Conservation (phyloP, 2,888 invertebrate species). For the Globia sparganii region DNA sequence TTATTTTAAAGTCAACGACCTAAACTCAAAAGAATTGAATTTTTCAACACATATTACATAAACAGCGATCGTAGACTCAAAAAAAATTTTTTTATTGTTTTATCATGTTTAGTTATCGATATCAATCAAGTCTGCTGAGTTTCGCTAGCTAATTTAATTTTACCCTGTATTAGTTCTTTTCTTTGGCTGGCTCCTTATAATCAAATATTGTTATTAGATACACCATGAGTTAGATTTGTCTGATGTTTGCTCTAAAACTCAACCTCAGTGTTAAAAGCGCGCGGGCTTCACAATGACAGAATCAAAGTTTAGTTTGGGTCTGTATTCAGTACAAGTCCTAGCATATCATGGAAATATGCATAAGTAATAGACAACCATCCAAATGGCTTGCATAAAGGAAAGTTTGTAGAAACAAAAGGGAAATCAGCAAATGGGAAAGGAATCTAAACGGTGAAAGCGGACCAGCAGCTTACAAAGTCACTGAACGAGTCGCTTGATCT, state of each 20-base stretch:
- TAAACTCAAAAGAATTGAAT: too few relatives aligned
- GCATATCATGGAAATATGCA: not conserved
- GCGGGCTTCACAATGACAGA: not conserved
- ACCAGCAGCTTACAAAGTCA: slow-evolving; percentile 52
- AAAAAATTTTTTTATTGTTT: too few relatives aligned
- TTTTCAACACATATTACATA: too few relatives aligned
- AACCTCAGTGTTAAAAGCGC: not conserved
- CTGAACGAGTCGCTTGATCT: slow-evolving; percentile 49
- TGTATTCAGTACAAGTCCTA: not conserved
- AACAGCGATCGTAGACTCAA: too few relatives aligned
- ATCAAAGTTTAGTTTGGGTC: not conserved
- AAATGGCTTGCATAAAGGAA: slow-evolving; percentile 29
- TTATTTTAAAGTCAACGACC: too few relatives aligned
- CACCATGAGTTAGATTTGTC: not conserved
- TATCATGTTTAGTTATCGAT: too few relatives aligned
- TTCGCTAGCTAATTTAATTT: not conserved
- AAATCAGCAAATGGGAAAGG: slow-evolving; percentile 48
- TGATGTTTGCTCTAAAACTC: not conserved
- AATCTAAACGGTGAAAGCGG: slow-evolving; percentile 59
- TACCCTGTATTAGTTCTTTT: not conserved
- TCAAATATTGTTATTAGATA: too few relatives aligned
- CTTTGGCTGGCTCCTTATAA: not conserved
- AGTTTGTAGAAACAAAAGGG: slow-evolving; percentile 59
- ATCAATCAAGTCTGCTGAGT: not conserved
- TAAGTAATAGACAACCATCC: not conserved